phyloP scores from a whole-genome alignment of 2,113 vertebrate genomes.

The Toxostoma redivivum region DNA sequence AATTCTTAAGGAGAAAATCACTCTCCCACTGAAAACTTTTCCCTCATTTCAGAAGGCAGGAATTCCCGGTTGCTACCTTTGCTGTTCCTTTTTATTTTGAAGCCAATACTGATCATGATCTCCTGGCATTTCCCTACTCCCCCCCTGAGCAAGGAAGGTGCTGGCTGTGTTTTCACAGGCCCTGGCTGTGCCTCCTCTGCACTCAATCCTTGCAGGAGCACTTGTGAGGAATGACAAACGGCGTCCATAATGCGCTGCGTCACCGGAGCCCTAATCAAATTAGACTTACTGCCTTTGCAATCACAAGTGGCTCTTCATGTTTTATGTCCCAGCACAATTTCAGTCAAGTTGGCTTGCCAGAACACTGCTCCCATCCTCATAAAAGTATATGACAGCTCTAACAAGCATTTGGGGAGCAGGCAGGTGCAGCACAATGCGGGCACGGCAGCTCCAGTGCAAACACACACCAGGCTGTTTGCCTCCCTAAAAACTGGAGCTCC shows the following conservation, averaged over 20 bases:
- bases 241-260: not conserved
- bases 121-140: not conserved
- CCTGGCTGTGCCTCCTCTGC: not conserved
- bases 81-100: not conserved
- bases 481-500: not conserved
- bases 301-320: constrained; percentile 25
- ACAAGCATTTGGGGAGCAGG: not conserved
- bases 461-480: not conserved
- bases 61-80: not conserved
- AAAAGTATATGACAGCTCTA: constrained; percentile 11
- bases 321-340: not conserved
- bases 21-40: not conserved
- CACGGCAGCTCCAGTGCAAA: constrained; percentile 10
- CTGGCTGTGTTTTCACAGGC: rapidly evolving
- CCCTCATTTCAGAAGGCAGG: not conserved
- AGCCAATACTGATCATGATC: not conserved
- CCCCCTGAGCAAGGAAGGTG: not conserved
- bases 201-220: not conserved
- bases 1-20: not conserved
- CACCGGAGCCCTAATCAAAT: constrained; percentile 30
- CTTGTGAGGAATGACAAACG: not conserved
- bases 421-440: not conserved
- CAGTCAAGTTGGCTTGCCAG: constrained; percentile 22
- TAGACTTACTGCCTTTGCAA: constrained; percentile 42
- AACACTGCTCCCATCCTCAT: not conserved